Evolutionary conservation across 2,113 vertebrate species (phyloP).

Genomic region (Ursus arctos): DNA sequence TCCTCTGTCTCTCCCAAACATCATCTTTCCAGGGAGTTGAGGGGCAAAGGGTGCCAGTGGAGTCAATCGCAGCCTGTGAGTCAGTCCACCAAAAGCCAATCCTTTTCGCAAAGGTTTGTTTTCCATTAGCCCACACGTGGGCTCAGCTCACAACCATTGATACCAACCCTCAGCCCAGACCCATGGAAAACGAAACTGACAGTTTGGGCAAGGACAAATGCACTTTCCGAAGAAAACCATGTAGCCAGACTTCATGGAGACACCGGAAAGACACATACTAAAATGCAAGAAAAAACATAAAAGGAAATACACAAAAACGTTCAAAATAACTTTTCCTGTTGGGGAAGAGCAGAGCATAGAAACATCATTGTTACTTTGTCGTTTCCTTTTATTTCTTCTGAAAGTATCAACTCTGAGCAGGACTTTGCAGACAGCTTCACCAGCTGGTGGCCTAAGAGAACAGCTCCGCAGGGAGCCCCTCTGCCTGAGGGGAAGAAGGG

Average conservation of each 20-base stretch:
- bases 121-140: conserved; percentile 70
- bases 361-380: background rate
- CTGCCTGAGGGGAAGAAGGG: background rate
- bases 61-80: conserved; percentile 62
- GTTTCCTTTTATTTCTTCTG: conserved; percentile 44
- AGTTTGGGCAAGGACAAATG: background rate
- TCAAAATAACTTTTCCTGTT: background rate
- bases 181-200: background rate
- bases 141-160: conserved; percentile 34
- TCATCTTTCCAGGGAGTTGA: conserved; percentile 61
- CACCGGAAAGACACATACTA: conserved; percentile 10
- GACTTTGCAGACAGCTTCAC: background rate
- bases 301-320: background rate
- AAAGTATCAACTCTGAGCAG: conserved; percentile 24
- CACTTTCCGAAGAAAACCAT: conserved; percentile 55
- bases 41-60: background rate
- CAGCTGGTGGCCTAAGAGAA: background rate
- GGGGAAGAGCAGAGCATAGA: background rate
- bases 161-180: conserved; percentile 33
- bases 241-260: conserved; percentile 28
- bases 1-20: conserved; percentile 45
- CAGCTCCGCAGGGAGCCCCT: background rate
- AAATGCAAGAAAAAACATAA: background rate
- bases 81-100: conserved; percentile 76
- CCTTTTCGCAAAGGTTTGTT: conserved; percentile 75